Conservation (phyloP, 2,888 invertebrate genomes). For the Apotomis turbidana region DNA sequence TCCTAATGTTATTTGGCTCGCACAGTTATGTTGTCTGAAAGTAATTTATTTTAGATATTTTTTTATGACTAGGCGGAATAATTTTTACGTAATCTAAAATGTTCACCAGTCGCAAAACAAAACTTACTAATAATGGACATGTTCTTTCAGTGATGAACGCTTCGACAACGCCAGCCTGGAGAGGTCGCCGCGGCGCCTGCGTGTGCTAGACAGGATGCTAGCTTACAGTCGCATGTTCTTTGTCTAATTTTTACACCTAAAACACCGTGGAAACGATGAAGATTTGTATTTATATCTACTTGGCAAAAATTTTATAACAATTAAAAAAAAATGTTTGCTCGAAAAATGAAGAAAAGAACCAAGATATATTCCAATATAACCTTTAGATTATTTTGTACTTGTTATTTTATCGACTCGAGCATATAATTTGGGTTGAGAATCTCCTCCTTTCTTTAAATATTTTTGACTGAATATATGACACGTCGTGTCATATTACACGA, state of each 20-base stretch:
- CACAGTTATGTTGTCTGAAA: no score
- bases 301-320: neutral
- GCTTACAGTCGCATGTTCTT: constrained; percentile 87
- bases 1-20: no score
- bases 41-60: no score
- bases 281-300: neutral
- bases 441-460: no score
- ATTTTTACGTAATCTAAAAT: no score
- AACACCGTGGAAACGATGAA: neutral
- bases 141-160: constrained; percentile 65
- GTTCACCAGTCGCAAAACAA: no score
- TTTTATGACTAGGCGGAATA: no score
- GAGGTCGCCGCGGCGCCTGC: constrained; percentile 74
- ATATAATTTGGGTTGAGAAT: no score
- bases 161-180: constrained; percentile 78
- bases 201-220: constrained; percentile 81
- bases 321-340: neutral
- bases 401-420: neutral
- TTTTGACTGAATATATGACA: no score
- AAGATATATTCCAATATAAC: no score
- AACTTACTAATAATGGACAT: constrained; percentile 25
- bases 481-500: no score
- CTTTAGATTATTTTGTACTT: neutral
- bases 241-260: constrained; percentile 74
- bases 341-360: neutral